Base-by-base conservation (phyloP, 1,140 invertebrate species). In the Zaprionus lachaisei region DNA sequence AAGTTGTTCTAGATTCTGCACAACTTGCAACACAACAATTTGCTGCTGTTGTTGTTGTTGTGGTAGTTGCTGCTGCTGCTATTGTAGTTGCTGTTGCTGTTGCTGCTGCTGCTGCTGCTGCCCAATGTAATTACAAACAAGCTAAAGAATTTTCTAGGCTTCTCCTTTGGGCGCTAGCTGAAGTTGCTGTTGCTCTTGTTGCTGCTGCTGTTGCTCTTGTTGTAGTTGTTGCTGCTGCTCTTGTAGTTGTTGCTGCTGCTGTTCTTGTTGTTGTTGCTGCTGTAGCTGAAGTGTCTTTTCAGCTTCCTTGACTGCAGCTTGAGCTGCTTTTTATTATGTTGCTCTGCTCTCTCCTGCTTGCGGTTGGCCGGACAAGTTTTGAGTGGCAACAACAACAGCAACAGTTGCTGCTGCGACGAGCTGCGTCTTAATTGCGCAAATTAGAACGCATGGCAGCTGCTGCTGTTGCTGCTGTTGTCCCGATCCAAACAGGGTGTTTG, bases 371-470 rank as follows among this genome's bases (percentile, higher is more conserved):
- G 83, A 87, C 83, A 87, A 87, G 83, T 87, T 87, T 86, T 80
- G 84, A 83, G 84, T 86, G 73, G 83, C 74, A 87, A 75, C 69
- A 63, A 72, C 20, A 60, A 28, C 61, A 72, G 31, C 51, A 38
- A 41, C 51, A 64, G 57, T 54, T 72, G 63, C 49, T 62, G 66
- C 37, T 80, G 78, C 71, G 77, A 64, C 63, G 71, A 17, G 12
- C n/a, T n/a, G 83, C 83, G 75, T 87, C 85, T 89, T 89, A 89
- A 89, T 89, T 89, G 84, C 85, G 85, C 85, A 89, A 89, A 89
- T 89, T 89, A 89, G 84, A 89, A 90, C 84, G 84, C 85, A 85
- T 84, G 79, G 72, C 31, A 37, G 58, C 38, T n/a, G 47, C 44
- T 57, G 51, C 51, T 20, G 56, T 15, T 26, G 58, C 20, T 56